phyloP scores from a whole-genome alignment of 2,888 invertebrate genomes.

The Nebria salina region DNA sequence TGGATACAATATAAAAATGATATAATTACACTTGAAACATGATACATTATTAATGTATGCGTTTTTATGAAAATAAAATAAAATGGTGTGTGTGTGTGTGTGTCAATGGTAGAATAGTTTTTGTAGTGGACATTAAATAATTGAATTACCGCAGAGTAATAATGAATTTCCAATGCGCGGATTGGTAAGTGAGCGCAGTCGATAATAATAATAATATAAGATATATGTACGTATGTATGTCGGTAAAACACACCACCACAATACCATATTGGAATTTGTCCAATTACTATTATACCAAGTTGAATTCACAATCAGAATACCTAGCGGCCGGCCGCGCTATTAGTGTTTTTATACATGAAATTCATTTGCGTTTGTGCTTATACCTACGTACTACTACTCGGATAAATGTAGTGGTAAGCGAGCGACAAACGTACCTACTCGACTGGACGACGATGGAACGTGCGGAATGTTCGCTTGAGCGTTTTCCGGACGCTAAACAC shows the following conservation, averaged over 20 bases:
- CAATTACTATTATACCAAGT: constrained; percentile 47
- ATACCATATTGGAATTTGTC: constrained; percentile 50
- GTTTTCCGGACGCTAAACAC: constrained; percentile 3
- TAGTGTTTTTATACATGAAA: constrained; percentile 47
- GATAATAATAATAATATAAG: not conserved
- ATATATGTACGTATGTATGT: not conserved
- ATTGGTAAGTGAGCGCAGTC: not conserved
- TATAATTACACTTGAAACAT: not conserved
- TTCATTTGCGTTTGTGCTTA: constrained; percentile 41
- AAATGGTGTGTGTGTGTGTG: not conserved
- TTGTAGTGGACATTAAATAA: not conserved
- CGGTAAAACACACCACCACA: constrained; percentile 49
- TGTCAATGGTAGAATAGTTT: not conserved
- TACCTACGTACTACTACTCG: not conserved
- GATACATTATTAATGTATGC: not conserved
- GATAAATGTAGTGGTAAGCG: not conserved
- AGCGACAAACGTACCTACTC: constrained; percentile 32
- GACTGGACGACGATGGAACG: constrained; percentile 28
- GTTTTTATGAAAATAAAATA: not conserved
- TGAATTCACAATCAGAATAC: constrained; percentile 50
- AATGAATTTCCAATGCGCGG: not conserved
- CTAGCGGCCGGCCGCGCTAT: constrained; percentile 39
- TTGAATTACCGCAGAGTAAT: not conserved
- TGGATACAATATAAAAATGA: not conserved
- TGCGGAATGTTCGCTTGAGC: constrained; percentile 33